These are phyloP conservation scores for Caenorhabditis wallacei DNA, from an alignment of 2,888 invertebrate species.

Conservation along the genomic window DNA sequence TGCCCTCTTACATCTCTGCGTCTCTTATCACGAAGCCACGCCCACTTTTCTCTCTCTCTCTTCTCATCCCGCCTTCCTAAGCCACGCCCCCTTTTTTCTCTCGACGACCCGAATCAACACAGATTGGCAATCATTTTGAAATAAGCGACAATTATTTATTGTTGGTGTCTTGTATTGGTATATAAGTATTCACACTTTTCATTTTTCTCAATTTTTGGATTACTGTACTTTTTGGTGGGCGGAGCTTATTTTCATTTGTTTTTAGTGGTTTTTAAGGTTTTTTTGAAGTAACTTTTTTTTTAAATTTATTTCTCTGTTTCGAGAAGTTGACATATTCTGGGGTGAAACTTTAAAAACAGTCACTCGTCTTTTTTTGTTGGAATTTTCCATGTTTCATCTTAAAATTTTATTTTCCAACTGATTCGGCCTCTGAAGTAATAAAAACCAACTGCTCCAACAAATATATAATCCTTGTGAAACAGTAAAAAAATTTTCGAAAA, in stretches of 20 bases:
- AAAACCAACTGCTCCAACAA: too few relatives aligned
- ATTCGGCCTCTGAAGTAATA: too few relatives aligned
- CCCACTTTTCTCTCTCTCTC: conserved; percentile 1
- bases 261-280: neutral
- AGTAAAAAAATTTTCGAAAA: too few relatives aligned
- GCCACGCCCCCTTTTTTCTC: conserved; percentile 45
- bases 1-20: conserved; percentile 30
- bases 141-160: conserved; percentile 37
- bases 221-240: neutral
- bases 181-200: conserved; percentile 7
- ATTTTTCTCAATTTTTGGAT: neutral
- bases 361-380: too few relatives aligned
- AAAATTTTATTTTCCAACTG: too few relatives aligned
- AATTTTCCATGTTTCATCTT: too few relatives aligned
- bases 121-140: conserved; percentile 4
- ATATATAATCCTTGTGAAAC: too few relatives aligned
- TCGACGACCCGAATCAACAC: conserved; percentile 7
- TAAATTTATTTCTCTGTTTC: too few relatives aligned
- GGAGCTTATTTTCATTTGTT: neutral
- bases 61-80: conserved; percentile 41
- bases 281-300: neutral
- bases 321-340: too few relatives aligned
- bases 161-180: conserved; percentile 19
- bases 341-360: too few relatives aligned
- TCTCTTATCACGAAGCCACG: conserved; percentile 21